Evolutionary conservation across 1,140 invertebrate species (phyloP).

Genomic region (Colletes latitarsis): DNA sequence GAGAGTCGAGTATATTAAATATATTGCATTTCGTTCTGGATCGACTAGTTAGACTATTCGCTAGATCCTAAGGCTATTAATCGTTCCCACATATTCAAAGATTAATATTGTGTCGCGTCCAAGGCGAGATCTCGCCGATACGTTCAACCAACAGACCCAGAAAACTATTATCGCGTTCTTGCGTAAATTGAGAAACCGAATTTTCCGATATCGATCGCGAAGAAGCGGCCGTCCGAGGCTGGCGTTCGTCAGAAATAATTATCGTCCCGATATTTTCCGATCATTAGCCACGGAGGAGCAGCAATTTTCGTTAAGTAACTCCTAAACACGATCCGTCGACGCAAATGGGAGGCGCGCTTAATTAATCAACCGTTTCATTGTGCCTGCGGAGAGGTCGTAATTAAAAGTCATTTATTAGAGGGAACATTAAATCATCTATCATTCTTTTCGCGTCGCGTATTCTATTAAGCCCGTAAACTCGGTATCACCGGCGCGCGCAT

Average conservation of each 20-base stretch:
- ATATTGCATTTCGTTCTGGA: too few species aligned
- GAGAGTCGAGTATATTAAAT: too few species aligned
- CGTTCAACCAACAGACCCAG: too few species aligned
- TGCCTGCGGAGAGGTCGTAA: conserved; percentile 33
- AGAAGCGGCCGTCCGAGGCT: too few species aligned
- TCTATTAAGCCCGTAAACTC: conserved; percentile 32
- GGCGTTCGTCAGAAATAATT: conserved; percentile 31
- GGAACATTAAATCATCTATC: conserved; percentile 45
- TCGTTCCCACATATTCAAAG: too few species aligned
- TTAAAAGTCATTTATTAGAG: conserved; percentile 44
- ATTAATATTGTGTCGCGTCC: too few species aligned
- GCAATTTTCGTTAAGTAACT: conserved; percentile 41
- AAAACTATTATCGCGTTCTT: too few species aligned
- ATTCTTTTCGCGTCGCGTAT: conserved; percentile 44
- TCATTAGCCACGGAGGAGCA: conserved; percentile 16
- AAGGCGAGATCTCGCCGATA: too few species aligned
- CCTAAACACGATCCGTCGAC: conserved; percentile 34
- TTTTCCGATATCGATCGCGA: too few species aligned
- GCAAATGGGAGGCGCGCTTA: conserved; percentile 26
- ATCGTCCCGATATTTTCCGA: conserved; percentile 4
- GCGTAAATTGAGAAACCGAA: too few species aligned
- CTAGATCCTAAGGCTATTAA: too few species aligned
- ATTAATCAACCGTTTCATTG: conserved; percentile 44
- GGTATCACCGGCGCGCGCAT: conserved; percentile 1
- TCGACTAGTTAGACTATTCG: too few species aligned